A percentile compares a stretch with the other conserved stretches of the same genome.
phyloP scores from a whole-genome alignment of 2,888 invertebrate species.

The Maniola hyperantus region DNA sequence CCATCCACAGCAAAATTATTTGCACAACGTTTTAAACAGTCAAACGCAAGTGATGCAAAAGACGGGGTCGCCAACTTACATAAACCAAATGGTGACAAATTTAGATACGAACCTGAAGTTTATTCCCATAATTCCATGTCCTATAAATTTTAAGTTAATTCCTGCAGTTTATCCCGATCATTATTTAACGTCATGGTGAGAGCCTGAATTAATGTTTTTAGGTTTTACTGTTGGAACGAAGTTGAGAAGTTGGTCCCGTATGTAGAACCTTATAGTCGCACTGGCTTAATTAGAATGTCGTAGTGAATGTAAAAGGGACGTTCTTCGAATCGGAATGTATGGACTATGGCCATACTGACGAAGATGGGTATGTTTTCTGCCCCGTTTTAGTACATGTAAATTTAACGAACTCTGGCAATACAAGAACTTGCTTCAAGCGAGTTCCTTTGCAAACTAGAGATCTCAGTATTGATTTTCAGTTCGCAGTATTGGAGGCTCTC shows the following conservation, averaged over 20 bases:
- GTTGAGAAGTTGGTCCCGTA: not conserved
- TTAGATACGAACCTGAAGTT: no score
- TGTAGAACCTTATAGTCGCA: slow-evolving; percentile 12
- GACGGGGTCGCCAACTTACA: no score
- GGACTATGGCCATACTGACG: not conserved
- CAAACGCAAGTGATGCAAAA: no score
- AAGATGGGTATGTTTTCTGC: slow-evolving; percentile 8
- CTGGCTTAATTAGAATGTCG: slow-evolving; percentile 36
- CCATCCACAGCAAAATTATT: no score
- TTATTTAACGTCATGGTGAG: no score
- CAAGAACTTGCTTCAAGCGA: not conserved
- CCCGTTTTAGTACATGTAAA: slow-evolving; percentile 12
- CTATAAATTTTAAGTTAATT: no score
- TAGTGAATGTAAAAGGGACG: slow-evolving; percentile 32
- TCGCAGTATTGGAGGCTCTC: not conserved
- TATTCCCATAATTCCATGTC: no score
- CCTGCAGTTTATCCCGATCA: no score
- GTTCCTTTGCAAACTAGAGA: slow-evolving; percentile 5
- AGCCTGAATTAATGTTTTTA: no score
- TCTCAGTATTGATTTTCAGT: not conserved
- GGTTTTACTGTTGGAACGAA: not conserved
- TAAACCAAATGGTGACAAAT: no score
- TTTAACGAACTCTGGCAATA: not conserved
- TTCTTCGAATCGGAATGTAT: slow-evolving; percentile 32
- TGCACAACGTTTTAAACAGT: no score